Conservation (phyloP, 2,797 vertebrate genomes). For the Poeciliopsis infans region DNA sequence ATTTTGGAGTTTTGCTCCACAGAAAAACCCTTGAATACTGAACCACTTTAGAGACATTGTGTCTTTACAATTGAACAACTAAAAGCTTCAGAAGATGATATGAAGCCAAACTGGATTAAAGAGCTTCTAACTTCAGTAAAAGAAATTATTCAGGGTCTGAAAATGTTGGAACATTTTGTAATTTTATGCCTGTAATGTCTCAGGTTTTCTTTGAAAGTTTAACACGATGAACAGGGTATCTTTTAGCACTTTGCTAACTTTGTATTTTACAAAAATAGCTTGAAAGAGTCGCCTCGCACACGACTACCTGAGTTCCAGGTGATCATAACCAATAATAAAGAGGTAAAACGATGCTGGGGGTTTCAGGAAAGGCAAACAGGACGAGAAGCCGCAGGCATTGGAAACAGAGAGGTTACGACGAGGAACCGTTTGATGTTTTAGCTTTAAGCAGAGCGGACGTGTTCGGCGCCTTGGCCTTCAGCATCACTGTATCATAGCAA, state of each 20-base stretch:
- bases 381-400: background rate
- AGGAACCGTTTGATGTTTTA: background rate
- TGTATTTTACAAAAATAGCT: background rate
- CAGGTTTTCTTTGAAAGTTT: too few relatives aligned
- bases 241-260: background rate
- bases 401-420: background rate
- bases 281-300: background rate
- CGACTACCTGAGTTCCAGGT: background rate
- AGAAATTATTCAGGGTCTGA: background rate
- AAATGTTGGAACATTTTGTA: background rate
- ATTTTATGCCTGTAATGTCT: background rate
- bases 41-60: background rate
- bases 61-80: background rate
- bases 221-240: background rate
- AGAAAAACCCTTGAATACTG: background rate
- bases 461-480: background rate
- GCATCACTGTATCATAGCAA: background rate
- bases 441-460: background rate
- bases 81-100: background rate
- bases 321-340: background rate
- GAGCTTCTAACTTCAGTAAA: background rate
- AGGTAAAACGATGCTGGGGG: background rate
- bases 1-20: background rate
- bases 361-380: background rate
- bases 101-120: background rate